Evolutionary conservation across 2,888 invertebrate species (phyloP).

Genomic region (Mystacides longicornis): DNA sequence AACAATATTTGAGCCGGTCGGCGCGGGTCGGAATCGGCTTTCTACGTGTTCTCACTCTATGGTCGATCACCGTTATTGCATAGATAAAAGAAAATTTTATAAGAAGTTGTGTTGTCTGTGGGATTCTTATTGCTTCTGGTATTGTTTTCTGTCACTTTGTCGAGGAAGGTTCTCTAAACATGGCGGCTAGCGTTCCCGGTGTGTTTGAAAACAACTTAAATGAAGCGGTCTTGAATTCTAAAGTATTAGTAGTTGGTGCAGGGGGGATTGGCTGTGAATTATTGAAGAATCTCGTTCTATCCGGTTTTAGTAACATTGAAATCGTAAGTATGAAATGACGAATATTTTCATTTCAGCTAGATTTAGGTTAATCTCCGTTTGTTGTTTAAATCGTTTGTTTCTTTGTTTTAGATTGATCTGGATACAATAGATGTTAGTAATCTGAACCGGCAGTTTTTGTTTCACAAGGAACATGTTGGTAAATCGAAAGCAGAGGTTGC

Average conservation of each 20-base stretch:
- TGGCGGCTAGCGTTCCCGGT: slow-evolving; percentile 61
- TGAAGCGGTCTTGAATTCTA: slow-evolving; percentile 59
- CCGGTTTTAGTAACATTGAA: slow-evolving; percentile 89
- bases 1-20: no score
- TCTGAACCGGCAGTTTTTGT: slow-evolving; percentile 97
- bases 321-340: slow-evolving; percentile 64
- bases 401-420: slow-evolving; percentile 82
- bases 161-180: slow-evolving; percentile 29
- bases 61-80: no score
- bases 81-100: no score
- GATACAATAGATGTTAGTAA: slow-evolving; percentile 99
- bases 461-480: slow-evolving; percentile 96
- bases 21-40: no score
- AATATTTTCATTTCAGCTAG: not conserved
- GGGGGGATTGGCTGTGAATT: slow-evolving; percentile 99
- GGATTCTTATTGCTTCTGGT: no score
- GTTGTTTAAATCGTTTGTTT: not conserved
- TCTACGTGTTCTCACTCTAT: no score
- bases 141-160: not conserved
- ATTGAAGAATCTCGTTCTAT: slow-evolving; percentile 91
- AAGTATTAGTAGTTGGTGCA: slow-evolving; percentile 86
- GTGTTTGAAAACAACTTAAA: slow-evolving; percentile 59
- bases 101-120: no score
- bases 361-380: not conserved
- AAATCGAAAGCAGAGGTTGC: slow-evolving; percentile 94